Base-by-base conservation (phyloP, 2,113 vertebrate species). In the Alethe diademata region DNA sequence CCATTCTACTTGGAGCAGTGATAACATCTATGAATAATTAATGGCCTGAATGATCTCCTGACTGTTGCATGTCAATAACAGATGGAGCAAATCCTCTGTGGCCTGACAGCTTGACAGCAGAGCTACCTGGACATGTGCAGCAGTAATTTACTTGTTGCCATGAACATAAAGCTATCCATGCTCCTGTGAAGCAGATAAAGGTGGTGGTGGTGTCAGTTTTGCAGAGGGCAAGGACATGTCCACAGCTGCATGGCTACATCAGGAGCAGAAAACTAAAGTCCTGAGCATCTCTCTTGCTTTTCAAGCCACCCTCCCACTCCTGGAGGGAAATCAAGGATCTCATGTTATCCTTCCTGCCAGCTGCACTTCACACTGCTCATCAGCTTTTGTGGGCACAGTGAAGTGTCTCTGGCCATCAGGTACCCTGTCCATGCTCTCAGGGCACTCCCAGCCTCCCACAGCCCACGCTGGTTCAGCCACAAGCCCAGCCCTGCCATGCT, bases 11-110 rank as follows among this genome's bases (percentile, higher is more conserved):
- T 33, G 70, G 43, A 95, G 75, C 90, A 86, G 31, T 90, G 92
- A 81, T 75, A 94, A 90, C 4, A 36, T 78, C 90, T 70, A 64
- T 83, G 87, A 96, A 95, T 95, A 92, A 94, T 86, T 92, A 76
- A 93, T 83, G 28, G 23, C 26, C 54, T 86, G 67, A 62, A 71
- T 1, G 7, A 82, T 88, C 75, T 79, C 54, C 54, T 24, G 78
- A 40, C 47, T 79, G 66, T n/a, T 88, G 56, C 51, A 9, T 86
- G 86, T 94, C 82, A 58, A 7, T 60, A 88, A 36, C 47, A 62
- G 64, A 83, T 40, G 28, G 92, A 78, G 26, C n/a, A 24, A 91
- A 31, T 69, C 72, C n/a, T 93, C 71, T 74, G 74, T 6, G 13
- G 38, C 78, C 42, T 94, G 58, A 78, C 84, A 82, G 40, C 45